phyloP scores from a whole-genome alignment of 2,797 vertebrate genomes.

The Halcyon leucocephala region DNA sequence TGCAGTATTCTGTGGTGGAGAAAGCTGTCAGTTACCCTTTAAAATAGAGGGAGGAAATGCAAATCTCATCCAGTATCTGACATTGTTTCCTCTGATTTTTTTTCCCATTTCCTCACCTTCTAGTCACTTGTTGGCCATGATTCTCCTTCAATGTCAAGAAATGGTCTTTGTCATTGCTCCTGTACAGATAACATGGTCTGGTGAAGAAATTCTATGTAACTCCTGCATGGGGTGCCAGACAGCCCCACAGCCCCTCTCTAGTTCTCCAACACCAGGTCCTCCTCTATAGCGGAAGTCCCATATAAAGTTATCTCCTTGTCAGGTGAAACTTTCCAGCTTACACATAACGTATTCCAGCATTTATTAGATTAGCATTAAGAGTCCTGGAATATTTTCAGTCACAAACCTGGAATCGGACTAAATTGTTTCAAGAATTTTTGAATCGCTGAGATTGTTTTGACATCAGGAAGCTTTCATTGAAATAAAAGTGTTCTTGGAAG shows the following conservation, averaged over 20 bases:
- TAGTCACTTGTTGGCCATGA: neutral
- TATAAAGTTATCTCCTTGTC: neutral
- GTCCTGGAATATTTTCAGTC: neutral
- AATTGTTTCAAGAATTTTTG: neutral
- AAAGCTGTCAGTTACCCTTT: neutral
- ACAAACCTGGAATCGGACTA: neutral
- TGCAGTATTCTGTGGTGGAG: neutral
- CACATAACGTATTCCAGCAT: neutral
- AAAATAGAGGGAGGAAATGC: accelerated
- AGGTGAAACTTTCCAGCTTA: neutral
- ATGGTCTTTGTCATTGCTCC: neutral
- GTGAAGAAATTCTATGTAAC: neutral
- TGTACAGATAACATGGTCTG: neutral
- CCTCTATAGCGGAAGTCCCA: neutral
- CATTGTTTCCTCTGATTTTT: neutral
- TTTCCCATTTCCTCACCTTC: neutral
- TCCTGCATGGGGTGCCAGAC: accelerated
- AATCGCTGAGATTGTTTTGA: neutral
- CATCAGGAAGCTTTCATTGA: neutral
- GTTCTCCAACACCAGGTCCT: neutral
- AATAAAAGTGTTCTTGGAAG: neutral
- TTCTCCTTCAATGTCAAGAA: neutral
- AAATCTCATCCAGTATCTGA: neutral
- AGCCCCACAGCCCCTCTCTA: neutral
- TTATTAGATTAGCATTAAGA: neutral